These are phyloP conservation scores for Cryptus armator DNA, from an alignment of 2,888 invertebrate genomes.

Conservation along the genomic window DNA sequence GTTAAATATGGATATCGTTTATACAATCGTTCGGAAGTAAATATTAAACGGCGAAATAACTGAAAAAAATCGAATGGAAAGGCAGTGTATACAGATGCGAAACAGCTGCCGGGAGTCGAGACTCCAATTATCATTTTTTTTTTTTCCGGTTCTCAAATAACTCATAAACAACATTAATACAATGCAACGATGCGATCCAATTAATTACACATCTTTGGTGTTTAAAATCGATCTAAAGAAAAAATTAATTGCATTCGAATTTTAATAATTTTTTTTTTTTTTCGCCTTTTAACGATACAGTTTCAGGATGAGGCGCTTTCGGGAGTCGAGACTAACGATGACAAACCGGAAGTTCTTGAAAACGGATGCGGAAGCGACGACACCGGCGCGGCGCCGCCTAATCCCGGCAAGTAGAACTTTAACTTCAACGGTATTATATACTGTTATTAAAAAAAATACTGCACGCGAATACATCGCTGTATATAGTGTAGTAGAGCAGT, in stretches of 20 bases:
- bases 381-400: slow-evolving; percentile 51
- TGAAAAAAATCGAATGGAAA: no score
- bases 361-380: slow-evolving; percentile 65
- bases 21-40: slow-evolving; percentile 10
- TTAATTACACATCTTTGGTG: no score
- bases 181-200: no score
- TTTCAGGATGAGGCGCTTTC: slow-evolving; percentile 67
- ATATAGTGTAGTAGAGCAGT: neutral
- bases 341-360: slow-evolving; percentile 62
- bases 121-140: no score
- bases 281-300: slow-evolving; percentile 18
- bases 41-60: neutral
- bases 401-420: slow-evolving; percentile 60
- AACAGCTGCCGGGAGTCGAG: no score
- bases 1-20: neutral
- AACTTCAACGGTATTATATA: slow-evolving; percentile 10
- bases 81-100: no score
- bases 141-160: no score
- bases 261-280: neutral
- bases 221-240: no score
- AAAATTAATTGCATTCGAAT: neutral
- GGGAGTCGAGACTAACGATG: slow-evolving; percentile 66
- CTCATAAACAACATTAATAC: no score
- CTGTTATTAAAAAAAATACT: slow-evolving; percentile 2
- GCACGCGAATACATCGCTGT: neutral